Conservation (phyloP, 2,888 invertebrate genomes). For the Gymnosoma rotundatum region DNA sequence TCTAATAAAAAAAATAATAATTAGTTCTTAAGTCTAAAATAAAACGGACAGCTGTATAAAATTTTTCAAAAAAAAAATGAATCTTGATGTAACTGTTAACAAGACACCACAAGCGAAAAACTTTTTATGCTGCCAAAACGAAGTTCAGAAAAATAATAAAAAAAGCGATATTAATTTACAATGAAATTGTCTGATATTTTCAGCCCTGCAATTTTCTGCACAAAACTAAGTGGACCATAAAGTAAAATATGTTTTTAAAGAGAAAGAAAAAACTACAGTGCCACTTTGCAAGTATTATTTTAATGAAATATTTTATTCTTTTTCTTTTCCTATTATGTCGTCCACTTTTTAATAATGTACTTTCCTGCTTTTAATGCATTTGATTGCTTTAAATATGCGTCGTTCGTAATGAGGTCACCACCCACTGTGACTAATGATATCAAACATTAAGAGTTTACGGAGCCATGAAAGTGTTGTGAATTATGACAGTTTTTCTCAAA, state of each 20-base stretch:
- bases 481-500: slow-evolving; percentile 30
- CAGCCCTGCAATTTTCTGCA: too few relatives aligned
- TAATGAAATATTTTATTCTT: background rate
- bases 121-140: too few relatives aligned
- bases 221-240: background rate
- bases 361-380: background rate
- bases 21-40: too few relatives aligned
- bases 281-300: background rate
- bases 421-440: slow-evolving; percentile 57
- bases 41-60: too few relatives aligned
- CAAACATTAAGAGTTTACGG: slow-evolving; percentile 60
- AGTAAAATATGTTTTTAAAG: background rate
- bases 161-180: too few relatives aligned
- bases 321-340: background rate
- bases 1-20: too few relatives aligned
- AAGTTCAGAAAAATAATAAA: too few relatives aligned
- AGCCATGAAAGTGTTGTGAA: slow-evolving; percentile 59
- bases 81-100: too few relatives aligned
- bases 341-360: background rate
- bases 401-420: slow-evolving; percentile 28
- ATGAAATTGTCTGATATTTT: too few relatives aligned
- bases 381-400: background rate
- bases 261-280: background rate
- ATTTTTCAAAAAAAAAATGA: too few relatives aligned
- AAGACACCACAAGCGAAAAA: too few relatives aligned